A percentile compares a stretch with the other conserved stretches of the same genome.
Evolutionary conservation across 2,797 vertebrate species (phyloP).

Genomic region (Pangasius krempfi): DNA sequence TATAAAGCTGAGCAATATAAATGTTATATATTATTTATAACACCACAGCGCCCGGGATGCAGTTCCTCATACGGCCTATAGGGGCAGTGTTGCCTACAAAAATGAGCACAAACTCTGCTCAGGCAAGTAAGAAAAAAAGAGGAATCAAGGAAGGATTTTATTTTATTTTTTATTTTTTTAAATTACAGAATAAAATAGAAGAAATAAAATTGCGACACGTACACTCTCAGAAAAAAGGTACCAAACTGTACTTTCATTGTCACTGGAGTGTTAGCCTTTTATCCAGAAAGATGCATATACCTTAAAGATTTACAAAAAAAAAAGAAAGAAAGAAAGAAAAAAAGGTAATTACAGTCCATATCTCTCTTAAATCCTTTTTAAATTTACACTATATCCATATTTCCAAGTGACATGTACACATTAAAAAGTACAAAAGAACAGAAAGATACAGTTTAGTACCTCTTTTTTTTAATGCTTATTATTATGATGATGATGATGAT

Average conservation of each 20-base stretch:
- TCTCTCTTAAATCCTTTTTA: not conserved
- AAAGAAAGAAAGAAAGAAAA: not conserved
- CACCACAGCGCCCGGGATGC: conserved; percentile 34
- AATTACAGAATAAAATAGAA: not conserved
- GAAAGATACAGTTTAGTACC: not conserved
- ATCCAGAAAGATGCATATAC: no score
- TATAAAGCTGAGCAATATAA: conserved; percentile 42
- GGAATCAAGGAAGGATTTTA: not conserved
- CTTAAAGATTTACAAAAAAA: not conserved
- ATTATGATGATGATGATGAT: conserved; percentile 18
- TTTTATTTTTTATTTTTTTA: not conserved
- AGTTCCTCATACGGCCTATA: conserved; percentile 60
- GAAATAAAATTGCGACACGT: not conserved
- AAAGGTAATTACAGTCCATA: not conserved
- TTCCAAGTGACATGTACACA: not conserved
- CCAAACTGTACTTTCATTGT: not conserved
- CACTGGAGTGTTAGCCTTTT: not conserved
- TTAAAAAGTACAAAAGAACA: not conserved
- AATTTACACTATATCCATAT: not conserved
- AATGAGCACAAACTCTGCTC: conserved; percentile 37
- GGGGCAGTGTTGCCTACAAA: conserved; percentile 78
- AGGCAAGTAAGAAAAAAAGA: not conserved
- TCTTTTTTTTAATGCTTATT: not conserved
- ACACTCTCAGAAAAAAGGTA: not conserved
- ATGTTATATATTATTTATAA: conserved; percentile 46